Conservation (phyloP, 2,797 vertebrate species). For the Atherinosoma microstoma region DNA sequence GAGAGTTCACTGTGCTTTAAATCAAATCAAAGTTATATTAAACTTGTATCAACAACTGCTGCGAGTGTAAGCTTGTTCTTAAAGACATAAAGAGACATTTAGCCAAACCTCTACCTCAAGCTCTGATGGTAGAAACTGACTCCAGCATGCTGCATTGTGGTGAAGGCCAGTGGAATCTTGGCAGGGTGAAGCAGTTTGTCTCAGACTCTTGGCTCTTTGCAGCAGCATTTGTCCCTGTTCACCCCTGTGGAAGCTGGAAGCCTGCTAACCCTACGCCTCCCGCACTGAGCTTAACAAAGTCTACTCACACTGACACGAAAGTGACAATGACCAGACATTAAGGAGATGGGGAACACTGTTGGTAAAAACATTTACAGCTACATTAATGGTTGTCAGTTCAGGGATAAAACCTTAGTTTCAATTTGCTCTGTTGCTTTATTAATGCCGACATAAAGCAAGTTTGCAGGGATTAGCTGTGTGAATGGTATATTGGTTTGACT, state of each 20-base stretch:
- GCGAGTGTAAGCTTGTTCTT: not conserved
- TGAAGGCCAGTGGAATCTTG: slow-evolving; percentile 65
- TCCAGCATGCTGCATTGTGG: slow-evolving; percentile 40
- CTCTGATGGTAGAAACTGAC: slow-evolving; percentile 23
- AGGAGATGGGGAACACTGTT: slow-evolving; percentile 11
- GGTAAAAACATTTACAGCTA: slow-evolving; percentile 8
- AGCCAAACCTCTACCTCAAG: slow-evolving; percentile 3
- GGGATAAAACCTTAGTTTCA: slow-evolving; percentile 7
- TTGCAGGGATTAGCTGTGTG: slow-evolving; percentile 14
- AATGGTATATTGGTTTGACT: slow-evolving; percentile 2
- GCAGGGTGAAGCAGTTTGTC: slow-evolving; percentile 32
- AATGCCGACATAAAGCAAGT: slow-evolving; percentile 1
- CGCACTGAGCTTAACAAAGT: slow-evolving; percentile 31
- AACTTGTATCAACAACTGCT: not conserved
- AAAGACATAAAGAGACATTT: not conserved
- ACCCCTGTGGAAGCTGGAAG: slow-evolving; percentile 56
- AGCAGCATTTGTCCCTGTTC: slow-evolving; percentile 57
- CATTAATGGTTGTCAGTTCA: slow-evolving; percentile 14
- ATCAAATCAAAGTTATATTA: not conserved
- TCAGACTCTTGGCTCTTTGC: slow-evolving; percentile 59
- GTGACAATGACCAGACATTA: slow-evolving; percentile 13
- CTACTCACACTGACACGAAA: slow-evolving; percentile 8
- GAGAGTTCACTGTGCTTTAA: not conserved
- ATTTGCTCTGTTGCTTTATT: slow-evolving; percentile 28
- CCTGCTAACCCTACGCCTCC: slow-evolving; percentile 43